Base-by-base conservation (phyloP, 2,113 vertebrate species). In the Toxotes jaculatrix region DNA sequence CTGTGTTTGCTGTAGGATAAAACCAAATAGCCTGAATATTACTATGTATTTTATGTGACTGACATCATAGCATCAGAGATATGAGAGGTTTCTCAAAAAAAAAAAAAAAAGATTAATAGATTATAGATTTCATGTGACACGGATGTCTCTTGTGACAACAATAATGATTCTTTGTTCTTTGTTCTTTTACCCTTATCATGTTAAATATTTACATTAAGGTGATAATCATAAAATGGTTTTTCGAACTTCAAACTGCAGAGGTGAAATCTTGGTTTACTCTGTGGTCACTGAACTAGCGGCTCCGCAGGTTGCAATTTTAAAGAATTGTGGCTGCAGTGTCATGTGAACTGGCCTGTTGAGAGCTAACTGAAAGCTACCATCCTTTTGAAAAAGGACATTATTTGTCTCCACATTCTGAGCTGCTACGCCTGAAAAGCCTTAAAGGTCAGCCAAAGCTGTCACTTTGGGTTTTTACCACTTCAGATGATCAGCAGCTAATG, bases 401-500 rank as follows among this genome's bases (percentile, higher is more conserved):
- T 79, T 82, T 76, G 62, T 79, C 57, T 66, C 68, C 27, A 55
- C 60, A 67, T 62, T 79, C 9, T 5, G 42, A 65, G 66, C 38
- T 19, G 27, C 31, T 47, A 43, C 45, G 63, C 77, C 36, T 53
- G 61, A 59, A 53, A 40, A 34, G 74, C 75, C 42, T 61, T 69
- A 83, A 80, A 85, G 72, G 85, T 80, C 82, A 63, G 27, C 32
- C 55, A 38, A 79, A 85, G 34, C 72, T 84, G 74, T 79, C 74
- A 67, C 53, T 74, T 67, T 66, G 57, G 13, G 67, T 74, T 80
- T 75, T 77, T 47, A 77, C 51, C 11, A 63, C 76, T 53, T 60
- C 36, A 45, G 32, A 56, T 72, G 59, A 75, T 79, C 32, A 51
- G 59, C 9, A 14, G 65, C 55, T 67, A 32, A 62, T 77, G 49